Base-by-base conservation (phyloP, 2,113 vertebrate genomes). In the Formicarius rufipectus region DNA sequence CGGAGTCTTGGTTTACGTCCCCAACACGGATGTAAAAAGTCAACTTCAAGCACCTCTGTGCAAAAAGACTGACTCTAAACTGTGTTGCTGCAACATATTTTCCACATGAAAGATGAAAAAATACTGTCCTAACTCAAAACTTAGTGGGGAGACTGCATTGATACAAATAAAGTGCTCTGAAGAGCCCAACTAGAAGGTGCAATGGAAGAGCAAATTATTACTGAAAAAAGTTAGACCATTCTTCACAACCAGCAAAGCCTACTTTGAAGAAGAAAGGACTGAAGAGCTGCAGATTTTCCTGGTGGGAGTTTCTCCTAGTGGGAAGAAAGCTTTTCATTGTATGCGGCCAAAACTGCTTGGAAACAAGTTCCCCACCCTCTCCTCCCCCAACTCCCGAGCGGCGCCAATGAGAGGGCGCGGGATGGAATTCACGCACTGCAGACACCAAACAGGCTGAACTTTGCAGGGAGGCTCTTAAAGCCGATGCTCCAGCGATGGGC, bases 321-420 rank as follows among this genome's bases (percentile, higher is more conserved):
- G 96, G 96, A 93, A 97, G 90, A 96, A 97, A 97, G 96, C 84
- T 95, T 95, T 86, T 97, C 97, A 97, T 98, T 98, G 97, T 98
- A 95, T 66, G 94, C 95, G 73, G 74, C 93, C 85, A 97, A 97
- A 98, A 97, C 96, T 97, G 97, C 97, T 97, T 96, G 96, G 96
- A 97, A 98, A 97, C 96, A 91, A 66, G 87, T 69, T 42, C 83
- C 87, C 93, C 97, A 95, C 91, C 94, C 95, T 97, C 97, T 97
- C 96, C 97, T 97, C 97, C 97, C 98, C 97, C 95, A 95, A 33
- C 95, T 94, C 85, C 53, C 90, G 75, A 47, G 95, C 82, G 55
- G 97, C 95, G 72, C 98, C 98, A 98, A 97, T 98, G 96, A 95
- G 96, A 94, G 85, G 71, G 92, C 89, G 28, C 73, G 56, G 73